Evolutionary conservation across 2,888 invertebrate genomes (phyloP).

Genomic region (Tipula helvola): DNA sequence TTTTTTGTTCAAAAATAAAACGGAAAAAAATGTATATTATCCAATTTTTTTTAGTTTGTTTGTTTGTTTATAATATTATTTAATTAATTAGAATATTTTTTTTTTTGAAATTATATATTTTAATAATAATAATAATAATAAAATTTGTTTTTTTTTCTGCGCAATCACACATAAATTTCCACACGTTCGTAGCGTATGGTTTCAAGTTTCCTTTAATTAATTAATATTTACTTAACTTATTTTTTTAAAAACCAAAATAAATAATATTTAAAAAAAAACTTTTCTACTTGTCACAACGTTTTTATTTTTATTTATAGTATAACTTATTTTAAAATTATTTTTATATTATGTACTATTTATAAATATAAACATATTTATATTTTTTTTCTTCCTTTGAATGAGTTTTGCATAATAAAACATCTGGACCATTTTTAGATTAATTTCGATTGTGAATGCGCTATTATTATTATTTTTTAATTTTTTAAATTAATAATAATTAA

Average conservation of each 20-base stretch:
- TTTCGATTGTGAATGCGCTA: conserved; percentile 8
- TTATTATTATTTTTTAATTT: not conserved
- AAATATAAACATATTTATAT: not conserved
- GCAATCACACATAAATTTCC: not conserved
- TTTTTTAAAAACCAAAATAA: not conserved
- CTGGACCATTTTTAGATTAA: not conserved
- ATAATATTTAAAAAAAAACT: not conserved
- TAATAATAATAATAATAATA: not conserved
- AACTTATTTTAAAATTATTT: not conserved
- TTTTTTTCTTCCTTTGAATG: not conserved
- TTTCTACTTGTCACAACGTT: not conserved
- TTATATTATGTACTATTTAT: not conserved
- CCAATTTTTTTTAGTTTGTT: not conserved
- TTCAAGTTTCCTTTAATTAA: not conserved
- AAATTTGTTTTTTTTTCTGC: not conserved
- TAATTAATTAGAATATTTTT: not conserved
- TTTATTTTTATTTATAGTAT: not conserved
- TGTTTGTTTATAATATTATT: not conserved
- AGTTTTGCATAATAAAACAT: not conserved
- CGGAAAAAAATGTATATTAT: not conserved
- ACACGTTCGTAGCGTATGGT: not conserved
- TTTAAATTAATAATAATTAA: not conserved
- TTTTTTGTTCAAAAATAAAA: not conserved
- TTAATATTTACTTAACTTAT: not conserved
- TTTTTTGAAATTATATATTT: not conserved